Evolutionary conservation across 2,888 invertebrate genomes (phyloP), one percentile per base, ranked within the genome.

Genomic region (Xiphydria camelus): DNA sequence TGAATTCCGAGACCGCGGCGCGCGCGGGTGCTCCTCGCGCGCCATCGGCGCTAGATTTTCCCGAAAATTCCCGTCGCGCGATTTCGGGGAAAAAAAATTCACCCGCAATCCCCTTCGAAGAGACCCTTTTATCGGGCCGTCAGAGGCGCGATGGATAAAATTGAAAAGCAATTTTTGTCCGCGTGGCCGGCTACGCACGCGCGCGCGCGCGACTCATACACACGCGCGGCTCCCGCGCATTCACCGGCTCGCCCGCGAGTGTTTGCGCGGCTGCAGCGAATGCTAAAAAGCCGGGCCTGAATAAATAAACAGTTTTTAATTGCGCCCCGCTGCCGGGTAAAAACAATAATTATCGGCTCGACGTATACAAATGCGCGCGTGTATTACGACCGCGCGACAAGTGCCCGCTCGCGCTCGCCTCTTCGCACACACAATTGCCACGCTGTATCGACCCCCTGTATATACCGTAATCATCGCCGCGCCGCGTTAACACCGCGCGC

Each of bases 261-360:
- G 43, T 39, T 32, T 21, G 29, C 31, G 25, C 45, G 35, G 59
- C 45, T 56, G 46, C 59, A 48, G 60, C 61, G 63, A 64, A 66
- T 67, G 66, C 65, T 69, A 73, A 73, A 75, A 73, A 72, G 68
- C 68, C 66, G 63, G 53, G 58, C 53, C 64, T 73, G 73, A 73
- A 75, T 75, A 73, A 74, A 73, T 74, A 73, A 75, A 74, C 73
- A 73, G 71, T 74, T 75, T 75, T 74, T 75, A 73, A 75, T 75
- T 74, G 72, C 72, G 66, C 62, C 64, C 67, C 63, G 67, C 62
- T 66, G 58, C 64, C 51, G 61, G 61, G 64, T 69, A 73, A 74
- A 73, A 74, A 74, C 70, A 74, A 74, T 74, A 73, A 74, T 74
- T 73, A 73, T 73, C 70, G 69, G 65, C 68, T 64, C 59, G 59